Evolutionary conservation across 2,797 vertebrate species (phyloP), one percentile per base, ranked within the genome.

Genomic region (Enteromius fasciolatus): DNA sequence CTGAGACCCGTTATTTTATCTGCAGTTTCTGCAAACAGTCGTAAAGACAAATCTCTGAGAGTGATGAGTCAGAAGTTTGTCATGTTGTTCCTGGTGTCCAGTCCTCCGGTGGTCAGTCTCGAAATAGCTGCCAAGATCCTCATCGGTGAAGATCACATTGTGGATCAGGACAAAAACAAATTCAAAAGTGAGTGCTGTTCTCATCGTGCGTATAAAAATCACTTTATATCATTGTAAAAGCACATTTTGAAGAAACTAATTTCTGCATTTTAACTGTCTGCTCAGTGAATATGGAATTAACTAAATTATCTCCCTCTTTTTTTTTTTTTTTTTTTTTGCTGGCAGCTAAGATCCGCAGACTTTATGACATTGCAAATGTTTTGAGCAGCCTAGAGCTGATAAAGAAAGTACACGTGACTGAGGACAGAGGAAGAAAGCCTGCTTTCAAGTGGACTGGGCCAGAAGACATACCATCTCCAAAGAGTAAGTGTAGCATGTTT

Each of bases 1-100:
- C 59, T 36, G 31, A 61, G 25, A 15, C 52, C 39, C 4, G 36
- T 41, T 75, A 5, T 5, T 12, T 33, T 33, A 46, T 11, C 44
- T 50, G 15, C 28, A 72, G 39, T 1, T 85, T 44, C 91, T 97
- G 97, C 95, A 17, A 98, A 97, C 80, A 97, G 97, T 87, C 94
- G 96, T 84, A 99, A 99, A 90, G 97, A 98, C 91, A 99, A 99
- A 85, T 98, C 98, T 84, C 92, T 99, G 87, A 91, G 97, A 82
- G 97, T 99, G 85, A 98, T 99, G 97, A 99, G 97, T 91, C 97
- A 99, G 92, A 98, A 99, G 91, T 99, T 99, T 81, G 96, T 99
- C 87, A 99, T 98, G 98, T 92, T 99, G 54, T 99, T 99, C 90
- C 94, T 99, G 87, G 97, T 99, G 75, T 98, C 96, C 0, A 92